Percentiles rank a stretch among this genome's conserved stretches.
Evolutionary conservation across 2,888 invertebrate species (phyloP).

Genomic region (Eugnorisma glareosa): DNA sequence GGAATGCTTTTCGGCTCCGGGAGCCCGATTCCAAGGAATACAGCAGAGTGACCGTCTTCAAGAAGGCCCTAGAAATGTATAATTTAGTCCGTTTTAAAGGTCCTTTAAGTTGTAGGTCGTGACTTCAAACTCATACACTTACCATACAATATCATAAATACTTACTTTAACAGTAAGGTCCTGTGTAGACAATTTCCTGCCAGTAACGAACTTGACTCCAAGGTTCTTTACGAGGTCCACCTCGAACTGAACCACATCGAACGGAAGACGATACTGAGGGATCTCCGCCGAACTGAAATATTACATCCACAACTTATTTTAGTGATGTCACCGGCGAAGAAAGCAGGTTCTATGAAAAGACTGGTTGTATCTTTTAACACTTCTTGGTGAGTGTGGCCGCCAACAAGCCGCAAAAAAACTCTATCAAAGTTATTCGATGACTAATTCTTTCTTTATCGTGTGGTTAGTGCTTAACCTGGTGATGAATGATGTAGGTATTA

Average conservation of each 20-base stretch:
- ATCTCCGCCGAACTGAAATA: slow-evolving; percentile 96
- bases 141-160: no score
- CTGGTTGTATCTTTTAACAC: neutral
- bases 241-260: slow-evolving; percentile 97
- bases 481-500: no score
- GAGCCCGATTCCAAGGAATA: slow-evolving; percentile 96
- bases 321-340: neutral
- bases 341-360: neutral
- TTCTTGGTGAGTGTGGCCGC: neutral
- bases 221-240: slow-evolving; percentile 97
- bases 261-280: slow-evolving; percentile 98
- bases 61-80: slow-evolving; percentile 90
- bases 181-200: slow-evolving; percentile 92
- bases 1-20: slow-evolving; percentile 96
- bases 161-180: slow-evolving; percentile 94
- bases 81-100: neutral
- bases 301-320: neutral
- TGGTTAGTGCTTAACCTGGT: no score
- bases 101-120: no score
- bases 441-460: no score
- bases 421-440: neutral
- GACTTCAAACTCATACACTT: no score
- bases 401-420: neutral
- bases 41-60: slow-evolving; percentile 93
- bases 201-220: slow-evolving; percentile 96